Percentiles rank a stretch among this genome's conserved stretches.
Evolutionary conservation across 2,797 vertebrate genomes (phyloP).

Genomic region (Threskiornis aethiopicus): DNA sequence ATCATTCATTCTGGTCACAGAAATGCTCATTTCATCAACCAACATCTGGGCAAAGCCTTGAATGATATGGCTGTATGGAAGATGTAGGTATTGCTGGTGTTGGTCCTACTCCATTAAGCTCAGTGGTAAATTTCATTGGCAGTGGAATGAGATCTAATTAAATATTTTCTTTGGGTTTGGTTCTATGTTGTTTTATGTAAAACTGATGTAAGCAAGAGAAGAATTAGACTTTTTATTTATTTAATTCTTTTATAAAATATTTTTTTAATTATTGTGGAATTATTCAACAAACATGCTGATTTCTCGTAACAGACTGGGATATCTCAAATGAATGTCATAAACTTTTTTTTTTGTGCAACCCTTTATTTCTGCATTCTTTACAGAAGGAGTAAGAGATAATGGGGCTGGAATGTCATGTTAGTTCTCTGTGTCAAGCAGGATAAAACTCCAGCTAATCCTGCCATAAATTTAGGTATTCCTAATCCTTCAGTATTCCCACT

Average conservation of each 20-base stretch:
- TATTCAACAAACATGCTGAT: background rate
- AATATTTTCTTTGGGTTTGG: slow-evolving; percentile 11
- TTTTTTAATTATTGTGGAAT: background rate
- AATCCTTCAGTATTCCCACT: slow-evolving; percentile 26
- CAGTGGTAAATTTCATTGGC: background rate
- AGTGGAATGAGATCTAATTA: background rate
- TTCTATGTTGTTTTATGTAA: background rate
- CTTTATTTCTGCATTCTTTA: slow-evolving; percentile 11
- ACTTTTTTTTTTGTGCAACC: background rate
- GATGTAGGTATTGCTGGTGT: background rate
- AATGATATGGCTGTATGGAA: background rate
- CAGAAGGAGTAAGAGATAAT: background rate
- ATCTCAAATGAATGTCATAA: background rate
- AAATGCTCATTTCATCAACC: background rate
- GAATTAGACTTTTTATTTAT: background rate
- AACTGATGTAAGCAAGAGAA: background rate
- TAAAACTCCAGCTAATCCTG: slow-evolving; percentile 31
- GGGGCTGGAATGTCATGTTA: slow-evolving; percentile 24
- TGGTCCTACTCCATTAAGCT: background rate
- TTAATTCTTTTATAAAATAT: background rate
- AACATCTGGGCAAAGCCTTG: background rate
- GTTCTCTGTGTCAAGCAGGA: background rate
- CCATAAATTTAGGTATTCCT: slow-evolving; percentile 47
- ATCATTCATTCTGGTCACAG: background rate
- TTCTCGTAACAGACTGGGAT: background rate